Evolutionary conservation across 2,888 invertebrate species (phyloP), one percentile per base, ranked within the genome.

Genomic region (Ornithoptera priamus): DNA sequence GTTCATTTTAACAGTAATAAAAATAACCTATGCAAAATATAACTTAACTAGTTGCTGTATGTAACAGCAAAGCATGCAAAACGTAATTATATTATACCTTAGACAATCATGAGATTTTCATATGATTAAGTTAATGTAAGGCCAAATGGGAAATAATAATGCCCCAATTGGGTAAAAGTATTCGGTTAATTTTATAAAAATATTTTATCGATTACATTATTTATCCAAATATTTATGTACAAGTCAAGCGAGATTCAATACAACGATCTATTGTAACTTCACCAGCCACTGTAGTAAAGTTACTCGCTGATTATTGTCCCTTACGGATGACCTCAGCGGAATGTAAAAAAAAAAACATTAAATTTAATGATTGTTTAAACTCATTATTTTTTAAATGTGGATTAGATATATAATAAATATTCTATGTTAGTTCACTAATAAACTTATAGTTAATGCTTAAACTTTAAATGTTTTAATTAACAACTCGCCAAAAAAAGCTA

Each of bases 1-100:
- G 77, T 80, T 81, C 81, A 73, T 75, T 79, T 80, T 82, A 85
- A 87, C 85, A 88, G 85, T 83, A 84, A 81, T 76, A 75, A 46
- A 46, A 74, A 50, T 77, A 78, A 78, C 84, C 87, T 89, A 90
- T 87, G 87, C 86, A 88, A 89, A 88, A 85, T 86, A 86, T 85
- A 75, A 78, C 76, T 80, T 78, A 78, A 78, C 78, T 75, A 72
- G 72, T 74, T 74, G 74, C 74, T 73, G 64, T 68, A 74, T 65
- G 69, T 65, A 73, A 72, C 70, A 73, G 72, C 74, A 64, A 71
- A 74, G 72, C 72, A 71, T 62, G 65, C 67, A 69, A 73, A 72
- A 73, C 66, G 65, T 68, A 68, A 70, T 57, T 62, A 71, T 30
- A 57, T 30, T 20, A 61, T 62, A 70, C 68, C 62, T 30, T 58